A percentile compares a stretch with the other conserved stretches of the same genome.
Conservation (phyloP, 2,888 invertebrate genomes). For the Xanthia icteritia region DNA sequence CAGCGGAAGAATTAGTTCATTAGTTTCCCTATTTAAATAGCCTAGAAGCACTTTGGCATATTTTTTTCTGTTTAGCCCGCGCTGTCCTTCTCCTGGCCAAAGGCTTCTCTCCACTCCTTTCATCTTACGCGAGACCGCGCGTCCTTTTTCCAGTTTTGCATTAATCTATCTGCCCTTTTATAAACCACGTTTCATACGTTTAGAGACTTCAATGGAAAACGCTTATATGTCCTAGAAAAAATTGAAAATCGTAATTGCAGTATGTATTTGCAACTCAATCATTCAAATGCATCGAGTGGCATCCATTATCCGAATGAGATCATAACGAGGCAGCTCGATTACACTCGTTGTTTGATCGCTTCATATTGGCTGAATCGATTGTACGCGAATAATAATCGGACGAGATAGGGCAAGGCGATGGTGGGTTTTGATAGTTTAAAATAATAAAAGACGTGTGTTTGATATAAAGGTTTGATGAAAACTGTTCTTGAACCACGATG, state of each 20-base stretch:
- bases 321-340: conserved; percentile 36
- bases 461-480: neutral
- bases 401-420: neutral
- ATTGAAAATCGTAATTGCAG: neutral
- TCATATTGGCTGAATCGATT: conserved; percentile 16
- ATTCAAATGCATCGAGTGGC: conserved; percentile 32
- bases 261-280: conserved; percentile 44
- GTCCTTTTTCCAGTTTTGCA: neutral
- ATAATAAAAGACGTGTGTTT: neutral
- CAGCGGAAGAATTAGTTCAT: neutral
- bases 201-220: neutral
- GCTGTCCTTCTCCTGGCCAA: no score
- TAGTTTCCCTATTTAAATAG: neutral
- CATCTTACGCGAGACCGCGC: neutral
- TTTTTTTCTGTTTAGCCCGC: no score
- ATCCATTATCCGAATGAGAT: conserved; percentile 57
- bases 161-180: neutral
- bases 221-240: neutral
- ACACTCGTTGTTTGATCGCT: conserved; percentile 45
- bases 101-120: no score
- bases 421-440: neutral
- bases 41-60: neutral
- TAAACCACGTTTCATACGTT: neutral
- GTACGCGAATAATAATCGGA: neutral
- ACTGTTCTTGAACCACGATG: neutral